Evolutionary conservation across 2,888 invertebrate genomes (phyloP).

Genomic region (Tipula confusa): DNA sequence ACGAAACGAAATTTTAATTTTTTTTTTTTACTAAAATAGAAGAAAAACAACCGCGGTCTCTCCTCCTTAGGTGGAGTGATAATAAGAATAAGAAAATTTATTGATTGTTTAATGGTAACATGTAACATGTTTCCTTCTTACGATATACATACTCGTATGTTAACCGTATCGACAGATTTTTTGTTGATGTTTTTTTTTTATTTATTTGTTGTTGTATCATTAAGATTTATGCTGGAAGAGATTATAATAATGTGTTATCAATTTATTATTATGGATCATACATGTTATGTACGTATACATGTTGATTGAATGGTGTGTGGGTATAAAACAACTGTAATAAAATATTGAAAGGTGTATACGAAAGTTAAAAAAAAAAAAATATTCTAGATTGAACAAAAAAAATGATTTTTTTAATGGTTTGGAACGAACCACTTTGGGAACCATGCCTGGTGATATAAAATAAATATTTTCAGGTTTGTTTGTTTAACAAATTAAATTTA

Average conservation of each 20-base stretch:
- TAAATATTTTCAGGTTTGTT: too few species aligned
- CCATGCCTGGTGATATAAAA: too few species aligned
- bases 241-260: constrained; percentile 16
- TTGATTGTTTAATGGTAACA: constrained; percentile 1
- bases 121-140: background rate
- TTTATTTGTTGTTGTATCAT: background rate
- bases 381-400: too few species aligned
- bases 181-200: background rate
- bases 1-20: background rate
- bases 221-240: constrained; percentile 20
- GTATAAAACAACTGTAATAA: background rate
- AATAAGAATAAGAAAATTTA: background rate
- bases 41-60: background rate
- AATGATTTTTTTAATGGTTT: too few species aligned
- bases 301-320: background rate
- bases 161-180: background rate
- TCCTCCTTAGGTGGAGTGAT: background rate
- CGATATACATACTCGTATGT: background rate
- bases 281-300: background rate
- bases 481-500: too few species aligned
- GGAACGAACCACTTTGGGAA: too few species aligned
- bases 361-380: background rate
- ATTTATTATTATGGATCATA: constrained; percentile 25
- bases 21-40: background rate
- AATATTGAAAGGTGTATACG: background rate